A percentile compares a stretch with the other conserved stretches of the same genome.
Conservation (phyloP, 2,113 vertebrate species). For the Sander vitreus region DNA sequence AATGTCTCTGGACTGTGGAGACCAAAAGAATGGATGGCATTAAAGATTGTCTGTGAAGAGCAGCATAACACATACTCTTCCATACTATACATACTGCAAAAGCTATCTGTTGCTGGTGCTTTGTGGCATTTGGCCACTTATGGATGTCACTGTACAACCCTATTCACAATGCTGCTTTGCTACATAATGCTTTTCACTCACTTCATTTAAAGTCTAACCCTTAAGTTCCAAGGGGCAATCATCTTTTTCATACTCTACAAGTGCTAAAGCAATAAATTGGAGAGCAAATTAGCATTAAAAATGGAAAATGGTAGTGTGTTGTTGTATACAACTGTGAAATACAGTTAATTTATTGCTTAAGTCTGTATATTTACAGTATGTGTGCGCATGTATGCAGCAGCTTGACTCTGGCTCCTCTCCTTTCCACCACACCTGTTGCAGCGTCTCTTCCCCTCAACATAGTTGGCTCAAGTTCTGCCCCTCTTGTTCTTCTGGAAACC, state of each 20-base stretch:
- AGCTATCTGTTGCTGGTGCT: conserved; percentile 46
- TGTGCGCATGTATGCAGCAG: conserved; percentile 28
- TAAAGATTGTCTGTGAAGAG: conserved; percentile 10
- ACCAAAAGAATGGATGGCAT: conserved; percentile 46
- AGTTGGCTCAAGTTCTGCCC: conserved; percentile 63
- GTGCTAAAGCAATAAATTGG: neutral
- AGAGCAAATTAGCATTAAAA: neutral
- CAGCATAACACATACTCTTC: conserved; percentile 8
- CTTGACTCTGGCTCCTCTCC: conserved; percentile 43
- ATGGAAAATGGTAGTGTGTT: neutral
- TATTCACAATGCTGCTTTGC: conserved; percentile 53
- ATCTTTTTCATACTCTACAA: neutral
- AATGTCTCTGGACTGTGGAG: conserved; percentile 2
- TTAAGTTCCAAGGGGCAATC: neutral
- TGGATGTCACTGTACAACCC: conserved; percentile 22
- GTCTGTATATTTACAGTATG: conserved; percentile 29
- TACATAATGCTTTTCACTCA: conserved; percentile 28
- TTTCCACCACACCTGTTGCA: conserved; percentile 71
- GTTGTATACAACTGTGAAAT: neutral
- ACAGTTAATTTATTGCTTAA: neutral
- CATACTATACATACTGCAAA: conserved; percentile 2
- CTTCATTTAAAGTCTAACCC: conserved; percentile 1
- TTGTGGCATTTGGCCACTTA: conserved; percentile 34
- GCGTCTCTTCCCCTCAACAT: conserved; percentile 47
- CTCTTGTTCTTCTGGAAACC: conserved; percentile 62